Percentiles rank a stretch among this genome's conserved stretches.
phyloP scores from a whole-genome alignment of 2,888 invertebrate genomes.

The Coleophora deauratella region DNA sequence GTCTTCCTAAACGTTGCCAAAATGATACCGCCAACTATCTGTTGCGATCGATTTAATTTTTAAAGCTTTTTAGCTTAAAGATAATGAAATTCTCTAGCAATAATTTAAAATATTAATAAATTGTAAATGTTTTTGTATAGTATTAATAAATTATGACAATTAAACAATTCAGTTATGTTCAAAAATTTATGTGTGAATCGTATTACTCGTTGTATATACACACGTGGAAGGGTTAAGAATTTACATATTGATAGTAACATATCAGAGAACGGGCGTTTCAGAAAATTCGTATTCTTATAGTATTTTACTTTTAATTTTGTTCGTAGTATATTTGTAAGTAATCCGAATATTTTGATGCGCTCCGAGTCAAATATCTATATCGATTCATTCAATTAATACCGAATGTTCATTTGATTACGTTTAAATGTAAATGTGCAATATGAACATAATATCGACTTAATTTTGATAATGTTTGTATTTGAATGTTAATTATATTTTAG shows the following conservation, averaged over 20 bases:
- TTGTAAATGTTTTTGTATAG: constrained; percentile 74
- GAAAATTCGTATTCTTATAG: constrained; percentile 17
- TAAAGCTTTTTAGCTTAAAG: constrained; percentile 58
- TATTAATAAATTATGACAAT: constrained; percentile 48
- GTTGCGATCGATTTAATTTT: constrained; percentile 62
- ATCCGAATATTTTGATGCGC: constrained; percentile 26
- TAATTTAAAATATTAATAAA: constrained; percentile 56
- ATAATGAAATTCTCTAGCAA: constrained; percentile 71
- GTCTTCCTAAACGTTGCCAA: constrained; percentile 74
- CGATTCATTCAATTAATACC: constrained; percentile 28
- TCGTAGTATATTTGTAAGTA: not conserved
- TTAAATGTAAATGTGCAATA: constrained; percentile 51
- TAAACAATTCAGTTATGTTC: constrained; percentile 48
- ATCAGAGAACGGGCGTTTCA: constrained; percentile 39
- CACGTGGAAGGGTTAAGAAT: constrained; percentile 22
- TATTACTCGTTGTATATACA: constrained; percentile 43
- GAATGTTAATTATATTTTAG: constrained; percentile 70
- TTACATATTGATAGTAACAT: constrained; percentile 38
- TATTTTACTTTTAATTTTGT: not conserved
- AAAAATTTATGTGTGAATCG: constrained; percentile 32
- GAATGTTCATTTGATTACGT: constrained; percentile 23
- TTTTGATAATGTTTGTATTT: constrained; percentile 72
- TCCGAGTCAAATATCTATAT: constrained; percentile 26
- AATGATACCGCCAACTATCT: constrained; percentile 67
- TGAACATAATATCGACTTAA: constrained; percentile 56